phyloP scores from a whole-genome alignment of 2,888 invertebrate genomes.

The Drosophila borborema region DNA sequence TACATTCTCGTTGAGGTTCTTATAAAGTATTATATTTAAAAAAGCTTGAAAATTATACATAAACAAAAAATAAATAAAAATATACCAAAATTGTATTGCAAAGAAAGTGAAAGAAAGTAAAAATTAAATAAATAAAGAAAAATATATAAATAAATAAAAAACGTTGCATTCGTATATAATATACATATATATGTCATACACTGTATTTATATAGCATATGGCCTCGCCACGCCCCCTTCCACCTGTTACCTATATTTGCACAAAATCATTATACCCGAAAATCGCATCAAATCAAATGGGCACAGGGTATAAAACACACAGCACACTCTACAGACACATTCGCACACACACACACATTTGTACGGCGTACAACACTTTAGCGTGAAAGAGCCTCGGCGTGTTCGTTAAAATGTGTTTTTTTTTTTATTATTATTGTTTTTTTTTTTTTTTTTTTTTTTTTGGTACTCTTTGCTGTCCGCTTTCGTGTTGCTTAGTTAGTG shows the following conservation, averaged over 20 bases:
- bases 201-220: not conserved
- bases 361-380: slow-evolving; percentile 14
- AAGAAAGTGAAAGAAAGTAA: too few relatives aligned
- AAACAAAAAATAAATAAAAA: too few relatives aligned
- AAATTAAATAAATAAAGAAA: too few relatives aligned
- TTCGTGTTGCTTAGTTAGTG: slow-evolving; percentile 17
- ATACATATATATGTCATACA: too few relatives aligned
- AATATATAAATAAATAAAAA: too few relatives aligned
- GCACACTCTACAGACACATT: slow-evolving; percentile 1
- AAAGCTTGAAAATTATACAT: too few relatives aligned
- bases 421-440: not conserved
- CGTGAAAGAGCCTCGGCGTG: slow-evolving; percentile 24
- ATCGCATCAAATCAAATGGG: not conserved
- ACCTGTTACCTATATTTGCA: not conserved
- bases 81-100: too few relatives aligned
- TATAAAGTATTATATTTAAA: too few relatives aligned
- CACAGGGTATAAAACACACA: slow-evolving; percentile 2
- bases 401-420: slow-evolving; percentile 13
- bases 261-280: not conserved
- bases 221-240: not conserved
- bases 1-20: too few relatives aligned
- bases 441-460: not conserved
- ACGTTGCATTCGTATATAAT: too few relatives aligned
- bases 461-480: slow-evolving; percentile 17
- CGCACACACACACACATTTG: not conserved